These are phyloP conservation scores for Ochropleura plecta DNA, from an alignment of 2,888 invertebrate genomes.

Conservation along the genomic window DNA sequence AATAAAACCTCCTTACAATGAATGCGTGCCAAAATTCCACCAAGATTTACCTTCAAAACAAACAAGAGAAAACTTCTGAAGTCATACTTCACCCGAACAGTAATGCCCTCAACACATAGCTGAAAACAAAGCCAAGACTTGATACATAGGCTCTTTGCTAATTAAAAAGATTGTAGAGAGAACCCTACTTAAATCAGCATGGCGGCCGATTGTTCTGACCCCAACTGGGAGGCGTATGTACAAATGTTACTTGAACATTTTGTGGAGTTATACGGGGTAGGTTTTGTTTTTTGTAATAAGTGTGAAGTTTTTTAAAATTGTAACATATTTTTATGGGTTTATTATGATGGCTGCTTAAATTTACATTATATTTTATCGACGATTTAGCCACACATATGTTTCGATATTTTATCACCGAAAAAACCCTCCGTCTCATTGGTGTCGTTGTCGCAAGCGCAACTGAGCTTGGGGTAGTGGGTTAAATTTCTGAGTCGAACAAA, in stretches of 20 bases:
- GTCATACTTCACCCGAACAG: conserved; percentile 39
- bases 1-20: neutral
- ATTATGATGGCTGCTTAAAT: neutral
- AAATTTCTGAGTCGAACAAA: too few relatives aligned
- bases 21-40: conserved; percentile 2
- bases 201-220: conserved; percentile 53
- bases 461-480: too few relatives aligned
- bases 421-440: too few relatives aligned
- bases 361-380: neutral
- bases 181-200: conserved; percentile 68
- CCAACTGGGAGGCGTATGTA: conserved; percentile 40
- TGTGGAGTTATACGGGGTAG: neutral
- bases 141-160: conserved; percentile 79
- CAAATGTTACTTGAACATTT: conserved; percentile 18
- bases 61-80: conserved; percentile 34
- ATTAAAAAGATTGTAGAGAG: conserved; percentile 78
- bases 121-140: conserved; percentile 70
- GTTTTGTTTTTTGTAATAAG: neutral
- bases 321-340: neutral
- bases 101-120: conserved; percentile 41
- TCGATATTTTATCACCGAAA: neutral
- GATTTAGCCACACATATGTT: neutral
- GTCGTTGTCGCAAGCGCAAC: too few relatives aligned
- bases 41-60: conserved; percentile 14
- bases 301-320: neutral